phyloP scores from a whole-genome alignment of 2,113 vertebrate species.

The Chinchilla lanigera region DNA sequence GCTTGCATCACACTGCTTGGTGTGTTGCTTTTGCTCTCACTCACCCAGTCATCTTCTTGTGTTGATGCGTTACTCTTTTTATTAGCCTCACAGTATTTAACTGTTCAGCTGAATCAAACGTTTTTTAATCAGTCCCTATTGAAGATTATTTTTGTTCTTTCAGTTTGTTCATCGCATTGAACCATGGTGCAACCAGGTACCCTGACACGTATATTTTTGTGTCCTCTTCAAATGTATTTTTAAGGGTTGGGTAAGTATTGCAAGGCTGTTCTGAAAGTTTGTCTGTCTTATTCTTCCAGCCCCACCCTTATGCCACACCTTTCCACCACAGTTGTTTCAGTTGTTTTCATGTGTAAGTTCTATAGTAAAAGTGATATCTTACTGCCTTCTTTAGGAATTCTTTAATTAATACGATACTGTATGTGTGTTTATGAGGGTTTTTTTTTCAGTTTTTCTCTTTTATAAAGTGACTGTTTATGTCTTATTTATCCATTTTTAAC shows the following conservation, averaged over 20 bases:
- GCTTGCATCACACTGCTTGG: not conserved
- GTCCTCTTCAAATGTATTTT: not conserved
- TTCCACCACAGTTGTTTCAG: not conserved
- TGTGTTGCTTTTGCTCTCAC: not conserved
- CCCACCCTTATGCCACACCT: not conserved
- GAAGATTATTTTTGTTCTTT: not conserved
- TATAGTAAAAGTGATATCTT: not conserved
- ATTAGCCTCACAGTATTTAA: not conserved
- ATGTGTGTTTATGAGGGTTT: not conserved
- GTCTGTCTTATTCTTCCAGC: not conserved
- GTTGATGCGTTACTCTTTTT: not conserved
- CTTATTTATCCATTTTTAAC: not conserved
- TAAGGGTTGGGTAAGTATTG: too few relatives aligned
- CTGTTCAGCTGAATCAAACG: not conserved
- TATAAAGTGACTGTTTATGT: not conserved
- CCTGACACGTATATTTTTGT: not conserved
- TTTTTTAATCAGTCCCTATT: not conserved
- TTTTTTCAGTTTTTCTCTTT: not conserved
- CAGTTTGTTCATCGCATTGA: not conserved
- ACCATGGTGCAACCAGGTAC: not conserved
- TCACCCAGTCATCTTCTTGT: not conserved
- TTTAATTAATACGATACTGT: not conserved
- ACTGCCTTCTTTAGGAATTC: not conserved
- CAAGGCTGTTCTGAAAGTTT: not conserved
- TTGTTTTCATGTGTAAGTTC: not conserved